A percentile compares a stretch with the other conserved stretches of the same genome.
Evolutionary conservation across 2,797 vertebrate genomes (phyloP).

Genomic region (Peromyscus eremicus): DNA sequence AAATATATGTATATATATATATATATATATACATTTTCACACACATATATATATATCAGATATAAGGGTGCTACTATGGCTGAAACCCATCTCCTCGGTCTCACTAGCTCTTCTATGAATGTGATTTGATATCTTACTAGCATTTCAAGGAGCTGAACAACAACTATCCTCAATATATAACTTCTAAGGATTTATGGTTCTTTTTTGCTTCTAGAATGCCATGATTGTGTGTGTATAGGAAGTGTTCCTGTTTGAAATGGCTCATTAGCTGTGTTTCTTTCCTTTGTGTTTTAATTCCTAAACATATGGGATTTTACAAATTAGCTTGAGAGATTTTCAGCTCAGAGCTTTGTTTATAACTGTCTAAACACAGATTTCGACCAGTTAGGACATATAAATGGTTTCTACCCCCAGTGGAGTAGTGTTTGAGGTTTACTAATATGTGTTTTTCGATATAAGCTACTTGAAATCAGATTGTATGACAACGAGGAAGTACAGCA

Average conservation of each 20-base stretch:
- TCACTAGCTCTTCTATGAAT: neutral
- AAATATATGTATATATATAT: too few species aligned
- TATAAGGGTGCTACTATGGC: neutral
- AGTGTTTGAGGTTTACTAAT: conserved; percentile 54
- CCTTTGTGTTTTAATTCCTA: conserved; percentile 57
- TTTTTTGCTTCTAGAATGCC: conserved; percentile 55
- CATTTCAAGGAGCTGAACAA: conserved; percentile 50
- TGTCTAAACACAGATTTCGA: conserved; percentile 53
- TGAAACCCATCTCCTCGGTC: neutral
- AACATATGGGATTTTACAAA: conserved; percentile 45
- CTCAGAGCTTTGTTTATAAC: conserved; percentile 22
- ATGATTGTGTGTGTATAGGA: conserved; percentile 40
- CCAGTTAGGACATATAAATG: conserved; percentile 9
- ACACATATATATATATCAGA: too few species aligned
- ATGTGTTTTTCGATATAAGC: conserved; percentile 57
- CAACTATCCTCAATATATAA: neutral
- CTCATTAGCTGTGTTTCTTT: conserved; percentile 52
- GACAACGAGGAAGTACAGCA: conserved; percentile 68
- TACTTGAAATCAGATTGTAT: conserved; percentile 72
- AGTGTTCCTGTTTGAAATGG: conserved; percentile 49
- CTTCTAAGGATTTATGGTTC: conserved; percentile 46
- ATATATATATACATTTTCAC: neutral
- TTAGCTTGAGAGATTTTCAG: conserved; percentile 44
- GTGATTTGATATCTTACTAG: neutral
- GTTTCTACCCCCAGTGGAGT: neutral